Conservation (phyloP, 2,113 vertebrate species). For the Melozone crissalis region DNA sequence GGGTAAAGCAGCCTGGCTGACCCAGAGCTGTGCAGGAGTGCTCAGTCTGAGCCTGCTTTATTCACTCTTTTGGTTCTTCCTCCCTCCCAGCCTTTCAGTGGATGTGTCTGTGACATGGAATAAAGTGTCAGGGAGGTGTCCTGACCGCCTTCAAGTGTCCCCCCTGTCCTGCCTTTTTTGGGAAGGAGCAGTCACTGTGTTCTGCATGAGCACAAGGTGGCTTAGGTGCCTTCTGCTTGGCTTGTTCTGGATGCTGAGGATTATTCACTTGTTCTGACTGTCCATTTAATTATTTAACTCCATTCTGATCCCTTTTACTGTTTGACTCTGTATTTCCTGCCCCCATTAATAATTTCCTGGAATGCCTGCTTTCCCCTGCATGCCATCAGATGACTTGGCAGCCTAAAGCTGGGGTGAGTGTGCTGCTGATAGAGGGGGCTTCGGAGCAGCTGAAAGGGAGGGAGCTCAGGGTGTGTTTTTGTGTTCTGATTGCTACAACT, state of each 20-base stretch:
- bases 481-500: neutral
- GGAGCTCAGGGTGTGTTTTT: neutral
- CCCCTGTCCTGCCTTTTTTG: neutral
- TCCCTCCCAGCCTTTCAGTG: neutral
- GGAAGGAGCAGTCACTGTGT: neutral
- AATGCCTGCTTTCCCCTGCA: neutral
- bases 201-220: neutral
- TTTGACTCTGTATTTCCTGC: neutral
- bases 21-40: neutral
- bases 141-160: neutral
- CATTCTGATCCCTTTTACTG: neutral
- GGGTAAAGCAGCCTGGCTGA: neutral
- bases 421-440: neutral
- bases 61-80: neutral
- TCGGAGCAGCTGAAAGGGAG: neutral
- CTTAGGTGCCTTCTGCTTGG: neutral
- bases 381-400: neutral
- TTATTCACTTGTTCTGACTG: neutral
- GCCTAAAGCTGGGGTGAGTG: neutral
- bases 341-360: neutral
- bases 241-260: neutral
- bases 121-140: neutral
- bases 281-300: neutral
- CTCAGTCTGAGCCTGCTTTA: neutral
- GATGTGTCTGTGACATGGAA: neutral